Base-by-base conservation (phyloP, 1,140 invertebrate species). In the Drosophila bocki region DNA sequence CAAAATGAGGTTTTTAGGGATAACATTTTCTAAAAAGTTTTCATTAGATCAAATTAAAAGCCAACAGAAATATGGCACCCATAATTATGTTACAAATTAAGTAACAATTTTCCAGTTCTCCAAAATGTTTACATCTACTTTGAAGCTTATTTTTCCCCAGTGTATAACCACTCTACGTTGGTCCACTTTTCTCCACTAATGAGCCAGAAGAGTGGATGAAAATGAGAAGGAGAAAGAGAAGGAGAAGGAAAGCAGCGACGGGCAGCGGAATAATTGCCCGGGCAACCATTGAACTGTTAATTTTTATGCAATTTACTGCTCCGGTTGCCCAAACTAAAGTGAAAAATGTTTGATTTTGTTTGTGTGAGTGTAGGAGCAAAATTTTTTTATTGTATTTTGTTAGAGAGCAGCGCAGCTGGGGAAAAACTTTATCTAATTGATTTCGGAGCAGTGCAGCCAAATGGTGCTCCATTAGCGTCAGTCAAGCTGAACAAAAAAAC, bases 361-460 rank as follows among this genome's bases (percentile, higher is more conserved):
- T 60, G 12, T 8, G 32, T 19, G 26, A 37, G 32, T 32, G 35
- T 47, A 15, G 37, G 37, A 42, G n/a, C 19, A 15, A 29, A 33
- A 9, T 80, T 22, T 41, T 44, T 51, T n/a, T 39, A 61, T 33
- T 33, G 2, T 42, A 45, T 53, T 56, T 32, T 11, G 35, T 22
- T 44, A 37, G n/a, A n/a, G 47, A 48, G 22, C 47, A 44, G 39
- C 59, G 56, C 67, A 78, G 78, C 71, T 82, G 78, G 37, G 71
- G 44, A 54, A 78, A 88, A 88, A 88, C 58, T 84, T 87, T 78
- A 63, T 87, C 84, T 88, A 88, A 88, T 90, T 88, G 84, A 88
- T 88, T 88, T 84, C 41, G 69, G 74, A 90, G 78, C 62, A 70
- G 44, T 72, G 77, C 72, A 71, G 68, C 61, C 78, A 90, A 88